Conservation (phyloP, 2,797 vertebrate genomes). For the Notolepis coatsorum region DNA sequence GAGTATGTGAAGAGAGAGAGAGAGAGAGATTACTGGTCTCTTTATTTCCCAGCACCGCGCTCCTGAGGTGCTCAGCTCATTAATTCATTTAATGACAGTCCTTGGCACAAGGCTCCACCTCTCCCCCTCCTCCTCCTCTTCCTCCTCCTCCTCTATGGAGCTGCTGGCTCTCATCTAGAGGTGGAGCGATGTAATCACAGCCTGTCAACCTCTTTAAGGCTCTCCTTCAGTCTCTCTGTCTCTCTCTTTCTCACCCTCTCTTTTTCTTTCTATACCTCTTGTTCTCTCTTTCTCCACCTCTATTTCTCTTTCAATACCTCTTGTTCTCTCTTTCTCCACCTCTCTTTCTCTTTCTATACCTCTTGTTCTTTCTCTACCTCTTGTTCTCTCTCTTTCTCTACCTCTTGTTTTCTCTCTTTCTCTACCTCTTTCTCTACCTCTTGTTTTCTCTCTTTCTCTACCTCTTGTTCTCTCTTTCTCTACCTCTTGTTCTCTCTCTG, state of each 20-base stretch:
- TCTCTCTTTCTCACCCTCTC: not conserved
- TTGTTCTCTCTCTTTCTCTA: slow-evolving; percentile 18
- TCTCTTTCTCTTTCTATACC: no score
- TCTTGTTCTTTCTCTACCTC: no score
- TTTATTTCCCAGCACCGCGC: slow-evolving; percentile 15
- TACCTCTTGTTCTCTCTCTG: not conserved
- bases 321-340: no score
- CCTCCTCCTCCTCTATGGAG: slow-evolving; percentile 11
- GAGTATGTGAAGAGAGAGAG: slow-evolving; percentile 28
- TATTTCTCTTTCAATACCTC: slow-evolving; percentile 4
- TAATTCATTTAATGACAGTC: slow-evolving; percentile 55
- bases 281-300: slow-evolving; percentile 19
- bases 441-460: slow-evolving; percentile 20
- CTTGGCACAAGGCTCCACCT: slow-evolving; percentile 36
- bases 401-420: slow-evolving; percentile 20
- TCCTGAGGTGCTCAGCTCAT: slow-evolving; percentile 24
- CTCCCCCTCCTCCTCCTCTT: slow-evolving; percentile 26
- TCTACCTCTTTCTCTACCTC: slow-evolving; percentile 3
- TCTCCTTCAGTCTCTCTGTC: slow-evolving; percentile 6
- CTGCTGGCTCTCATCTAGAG: slow-evolving; percentile 37
- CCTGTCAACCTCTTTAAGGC: slow-evolving; percentile 26
- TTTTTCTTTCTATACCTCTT: slow-evolving; percentile 20
- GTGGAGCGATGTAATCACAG: slow-evolving; percentile 57
- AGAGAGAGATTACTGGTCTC: slow-evolving; percentile 26
- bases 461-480: slow-evolving; percentile 22